Conservation (phyloP, 2,888 invertebrate species). For the Drosophila buzzatii region DNA sequence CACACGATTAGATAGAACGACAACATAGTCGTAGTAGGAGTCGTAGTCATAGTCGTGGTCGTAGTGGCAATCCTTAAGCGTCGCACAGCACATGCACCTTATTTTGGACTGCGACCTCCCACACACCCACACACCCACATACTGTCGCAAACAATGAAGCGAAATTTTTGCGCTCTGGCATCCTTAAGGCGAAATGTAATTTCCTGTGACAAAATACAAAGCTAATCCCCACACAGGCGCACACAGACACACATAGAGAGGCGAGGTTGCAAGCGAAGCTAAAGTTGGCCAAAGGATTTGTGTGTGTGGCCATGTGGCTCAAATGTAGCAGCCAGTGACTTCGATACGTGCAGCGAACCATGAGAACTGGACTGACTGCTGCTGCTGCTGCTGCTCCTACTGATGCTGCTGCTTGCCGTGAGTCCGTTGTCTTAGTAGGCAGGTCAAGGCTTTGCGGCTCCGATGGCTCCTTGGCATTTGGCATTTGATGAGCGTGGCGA, state of each 20-base stretch:
- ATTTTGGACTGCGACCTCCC: conserved; percentile 33
- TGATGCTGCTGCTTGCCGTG: background rate
- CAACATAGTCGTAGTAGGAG: conserved; percentile 28
- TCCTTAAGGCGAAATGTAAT: conserved; percentile 81
- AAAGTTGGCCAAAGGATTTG: conserved; percentile 74
- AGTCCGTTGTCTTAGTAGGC: conserved; percentile 50
- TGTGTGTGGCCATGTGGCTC: conserved; percentile 24
- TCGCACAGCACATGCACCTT: conserved; percentile 62
- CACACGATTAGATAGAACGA: conserved; percentile 71
- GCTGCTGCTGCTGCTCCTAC: background rate
- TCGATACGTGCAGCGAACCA: conserved; percentile 67
- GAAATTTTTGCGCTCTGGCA: conserved; percentile 74
- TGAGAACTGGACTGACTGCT: conserved; percentile 34
- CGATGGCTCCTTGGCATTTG: conserved; percentile 57
- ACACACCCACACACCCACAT: conserved; percentile 21
- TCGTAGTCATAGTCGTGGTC: conserved; percentile 9
- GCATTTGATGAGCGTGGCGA: conserved; percentile 66
- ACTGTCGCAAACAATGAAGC: conserved; percentile 67
- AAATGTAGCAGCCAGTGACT: conserved; percentile 42
- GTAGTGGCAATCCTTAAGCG: conserved; percentile 52
- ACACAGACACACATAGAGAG: conserved; percentile 35
- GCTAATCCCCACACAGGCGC: conserved; percentile 72
- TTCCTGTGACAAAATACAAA: conserved; percentile 82
- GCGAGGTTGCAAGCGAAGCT: conserved; percentile 42
- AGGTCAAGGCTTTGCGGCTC: conserved; percentile 56